These are phyloP conservation scores for Myzus persicae DNA, from an alignment of 1,140 invertebrate genomes.

Conservation along the genomic window DNA sequence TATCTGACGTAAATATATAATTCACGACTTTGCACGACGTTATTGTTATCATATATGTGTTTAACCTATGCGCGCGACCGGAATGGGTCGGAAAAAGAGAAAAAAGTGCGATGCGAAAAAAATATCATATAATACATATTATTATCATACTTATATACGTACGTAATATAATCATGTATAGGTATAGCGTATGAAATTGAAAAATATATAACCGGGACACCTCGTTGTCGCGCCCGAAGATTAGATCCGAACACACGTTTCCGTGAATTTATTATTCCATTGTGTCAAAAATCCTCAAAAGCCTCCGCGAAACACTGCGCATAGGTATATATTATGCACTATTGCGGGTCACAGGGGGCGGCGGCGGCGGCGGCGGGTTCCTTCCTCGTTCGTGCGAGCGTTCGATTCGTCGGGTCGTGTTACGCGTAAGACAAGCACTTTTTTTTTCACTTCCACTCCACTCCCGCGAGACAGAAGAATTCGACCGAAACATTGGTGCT, in stretches of 20 bases:
- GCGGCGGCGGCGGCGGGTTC: not conserved
- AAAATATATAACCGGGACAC: conserved; percentile 43
- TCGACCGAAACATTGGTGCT: conserved; percentile 9
- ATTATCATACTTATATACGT: not conserved
- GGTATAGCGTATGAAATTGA: not conserved
- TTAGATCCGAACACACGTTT: conserved; percentile 58
- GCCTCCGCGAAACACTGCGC: not conserved
- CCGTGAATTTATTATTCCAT: conserved; percentile 59
- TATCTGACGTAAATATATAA: conserved; percentile 56
- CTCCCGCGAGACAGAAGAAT: not conserved
- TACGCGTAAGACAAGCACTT: not conserved
- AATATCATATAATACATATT: not conserved
- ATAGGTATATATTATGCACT: not conserved
- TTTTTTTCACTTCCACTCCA: not conserved
- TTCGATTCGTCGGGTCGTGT: not conserved
- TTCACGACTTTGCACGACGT: conserved; percentile 56
- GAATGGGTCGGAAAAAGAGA: not conserved
- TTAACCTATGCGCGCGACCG: conserved; percentile 30
- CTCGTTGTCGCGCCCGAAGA: conserved; percentile 40
- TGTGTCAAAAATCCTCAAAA: conserved; percentile 58
- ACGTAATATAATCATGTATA: not conserved
- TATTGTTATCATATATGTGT: conserved; percentile 47
- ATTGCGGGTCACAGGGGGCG: not conserved
- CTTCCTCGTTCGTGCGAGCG: conserved; percentile 24
- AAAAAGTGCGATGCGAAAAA: not conserved